phyloP scores from a whole-genome alignment of 2,888 invertebrate genomes.

The Carcina quercana region DNA sequence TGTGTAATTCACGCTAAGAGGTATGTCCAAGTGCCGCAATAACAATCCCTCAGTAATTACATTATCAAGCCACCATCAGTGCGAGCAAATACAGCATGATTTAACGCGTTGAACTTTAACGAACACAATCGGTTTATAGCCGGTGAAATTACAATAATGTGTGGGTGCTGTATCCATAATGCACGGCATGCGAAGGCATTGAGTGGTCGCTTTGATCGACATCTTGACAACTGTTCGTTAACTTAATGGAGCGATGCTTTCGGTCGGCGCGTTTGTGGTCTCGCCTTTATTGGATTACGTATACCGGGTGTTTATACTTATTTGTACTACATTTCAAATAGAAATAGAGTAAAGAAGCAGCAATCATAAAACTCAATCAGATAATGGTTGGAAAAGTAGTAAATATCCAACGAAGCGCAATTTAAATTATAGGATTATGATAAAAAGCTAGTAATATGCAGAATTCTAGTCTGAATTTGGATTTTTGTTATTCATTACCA shows the following conservation, averaged over 20 bases:
- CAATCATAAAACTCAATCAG: no score
- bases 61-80: slow-evolving; percentile 9
- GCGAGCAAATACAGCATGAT: slow-evolving; percentile 24
- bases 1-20: no score
- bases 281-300: slow-evolving; percentile 30
- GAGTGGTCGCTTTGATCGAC: slow-evolving; percentile 68
- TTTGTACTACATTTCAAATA: no score
- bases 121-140: slow-evolving; percentile 38
- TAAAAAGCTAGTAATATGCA: no score
- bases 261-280: slow-evolving; percentile 47
- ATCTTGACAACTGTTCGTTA: slow-evolving; percentile 72
- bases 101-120: slow-evolving; percentile 19
- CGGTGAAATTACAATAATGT: slow-evolving; percentile 47
- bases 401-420: no score
- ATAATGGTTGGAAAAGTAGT: no score
- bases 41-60: slow-evolving; percentile 11
- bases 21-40: no score
- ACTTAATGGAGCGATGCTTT: slow-evolving; percentile 56
- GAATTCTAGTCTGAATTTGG: no score
- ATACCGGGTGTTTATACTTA: no score
- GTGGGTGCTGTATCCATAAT: slow-evolving; percentile 64
- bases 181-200: slow-evolving; percentile 47
- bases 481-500: no score
- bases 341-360: no score
- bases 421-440: no score